Base-by-base conservation (phyloP, 2,888 invertebrate genomes). In the Megastigmus dorsalis region DNA sequence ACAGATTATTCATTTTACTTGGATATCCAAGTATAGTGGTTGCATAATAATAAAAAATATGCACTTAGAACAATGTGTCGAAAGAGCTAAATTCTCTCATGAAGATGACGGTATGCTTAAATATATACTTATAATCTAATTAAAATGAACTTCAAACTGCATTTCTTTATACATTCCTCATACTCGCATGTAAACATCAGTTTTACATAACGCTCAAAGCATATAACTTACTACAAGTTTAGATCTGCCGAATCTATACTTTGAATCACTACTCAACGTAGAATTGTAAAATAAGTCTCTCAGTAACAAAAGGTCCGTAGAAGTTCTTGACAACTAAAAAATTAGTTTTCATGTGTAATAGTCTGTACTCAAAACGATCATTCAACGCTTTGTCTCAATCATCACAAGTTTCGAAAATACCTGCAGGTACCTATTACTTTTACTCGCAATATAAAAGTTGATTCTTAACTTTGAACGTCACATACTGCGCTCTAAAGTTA, bases 351-450 rank as follows among this genome's bases (percentile, higher is more conserved):
- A n/a, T 41, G 43, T 33, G 28, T n/a, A 38, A 59, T 52, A 33
- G 41, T 48, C 30, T 57, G 43, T 52, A 33, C 13, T 33, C 20
- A 57, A 65, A 50, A 52, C 20, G 33, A 28, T 48, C 18, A 5
- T 50, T 57, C n/a, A 41, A 57, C 7, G 43, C 43, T 54, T 30
- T 20, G 30, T 55, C n/a, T n/a, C 20, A 38, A 59, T 66, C 28
- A 74, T 68, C 74, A 70, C 69, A 74, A 63, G 41, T 50, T 63
- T 74, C 30, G 45, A 74, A 74, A 74, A 69, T 59, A 74, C 55
- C 65, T 63, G 57, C 50, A 74, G 68, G 54, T 68, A 63, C 36
- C 28, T 43, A 54, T 38, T 45, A 18, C 26, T 54, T 33, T 62
- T 30, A 54, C 18, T 52, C 18, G 10, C 0, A 52, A 52, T 65